Evolutionary conservation across 2,113 vertebrate species (phyloP).

Genomic region (Bos taurus): ARS-UCD2.0 NC_037340.1:1799001-1799500

Average conservation of each 20-base stretch:
- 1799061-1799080: not conserved
- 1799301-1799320: not conserved
- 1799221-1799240: not conserved
- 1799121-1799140: not conserved
- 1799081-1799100: not conserved
- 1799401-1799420: not conserved
- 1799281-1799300: not conserved
- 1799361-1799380: not conserved
- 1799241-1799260: not conserved
- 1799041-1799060: not conserved
- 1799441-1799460: not conserved
- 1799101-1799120: not conserved
- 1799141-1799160: not conserved
- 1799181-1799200: not conserved
- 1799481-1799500: not conserved
- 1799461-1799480: not conserved
- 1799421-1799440: not conserved
- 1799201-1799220: not conserved
- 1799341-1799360: not conserved
- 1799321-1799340: not conserved
- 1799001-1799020: not conserved
- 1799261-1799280: not conserved
- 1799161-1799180: not conserved
- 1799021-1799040: not conserved
- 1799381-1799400: not conserved